phyloP scores from a whole-genome alignment of 2,113 vertebrate genomes.

The Neomonachus schauinslandi region DNA sequence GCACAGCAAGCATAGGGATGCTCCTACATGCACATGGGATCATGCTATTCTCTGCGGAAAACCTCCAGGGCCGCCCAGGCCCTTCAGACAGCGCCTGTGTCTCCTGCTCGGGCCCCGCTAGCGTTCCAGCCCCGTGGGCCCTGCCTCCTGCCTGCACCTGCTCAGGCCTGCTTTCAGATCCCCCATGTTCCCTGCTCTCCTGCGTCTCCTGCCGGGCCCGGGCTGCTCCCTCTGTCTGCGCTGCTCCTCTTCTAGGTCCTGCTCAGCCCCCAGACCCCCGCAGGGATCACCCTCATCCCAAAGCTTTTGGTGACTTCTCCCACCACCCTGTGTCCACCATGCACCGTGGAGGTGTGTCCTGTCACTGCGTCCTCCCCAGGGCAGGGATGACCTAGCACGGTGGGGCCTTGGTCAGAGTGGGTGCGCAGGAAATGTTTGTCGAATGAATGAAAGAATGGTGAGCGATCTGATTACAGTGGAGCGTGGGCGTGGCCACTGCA shows the following conservation, averaged over 20 bases:
- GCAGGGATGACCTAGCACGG: background rate
- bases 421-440: background rate
- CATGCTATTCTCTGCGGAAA: background rate
- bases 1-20: background rate
- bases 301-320: background rate
- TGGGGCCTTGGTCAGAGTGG: background rate
- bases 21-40: background rate
- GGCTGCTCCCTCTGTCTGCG: background rate
- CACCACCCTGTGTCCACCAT: background rate
- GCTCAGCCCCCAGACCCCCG: background rate
- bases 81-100: background rate
- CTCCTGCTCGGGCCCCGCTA: background rate
- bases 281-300: background rate
- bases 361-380: background rate
- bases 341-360: background rate
- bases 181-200: background rate
- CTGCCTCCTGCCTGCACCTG: no score
- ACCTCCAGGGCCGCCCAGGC: background rate
- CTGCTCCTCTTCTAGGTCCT: background rate
- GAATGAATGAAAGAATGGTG: background rate
- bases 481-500: background rate
- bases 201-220: accelerated
- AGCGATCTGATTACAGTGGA: background rate
- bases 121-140: accelerated
- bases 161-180: background rate